phyloP scores from a whole-genome alignment of 2,113 vertebrate genomes.

The Brienomyrus longianalis region DNA sequence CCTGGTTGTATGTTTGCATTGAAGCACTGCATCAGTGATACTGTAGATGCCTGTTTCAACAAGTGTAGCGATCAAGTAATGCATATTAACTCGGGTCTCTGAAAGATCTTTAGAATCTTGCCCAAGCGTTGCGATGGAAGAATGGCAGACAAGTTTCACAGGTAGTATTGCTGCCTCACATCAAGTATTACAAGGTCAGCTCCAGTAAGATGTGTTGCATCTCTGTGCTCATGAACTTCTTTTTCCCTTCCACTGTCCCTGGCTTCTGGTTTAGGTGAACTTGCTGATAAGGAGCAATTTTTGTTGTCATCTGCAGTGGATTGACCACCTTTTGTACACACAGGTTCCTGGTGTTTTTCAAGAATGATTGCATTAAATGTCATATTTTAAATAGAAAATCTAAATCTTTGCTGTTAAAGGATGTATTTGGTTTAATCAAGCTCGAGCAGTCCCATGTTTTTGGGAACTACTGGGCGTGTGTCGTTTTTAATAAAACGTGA shows the following conservation, averaged over 20 bases:
- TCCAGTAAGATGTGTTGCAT: background rate
- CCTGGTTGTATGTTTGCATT: background rate
- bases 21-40: background rate
- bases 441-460: background rate
- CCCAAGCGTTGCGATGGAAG: background rate
- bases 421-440: background rate
- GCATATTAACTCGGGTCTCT: background rate
- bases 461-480: background rate
- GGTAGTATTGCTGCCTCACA: background rate
- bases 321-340: background rate
- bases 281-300: background rate
- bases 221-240: background rate
- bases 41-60: background rate
- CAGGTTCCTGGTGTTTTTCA: background rate
- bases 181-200: background rate
- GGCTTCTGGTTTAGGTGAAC: background rate
- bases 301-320: background rate
- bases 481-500: background rate
- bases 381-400: background rate
- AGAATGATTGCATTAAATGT: background rate
- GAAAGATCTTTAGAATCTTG: background rate
- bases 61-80: background rate
- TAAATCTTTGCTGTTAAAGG: background rate
- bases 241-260: background rate
- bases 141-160: background rate